Conservation (phyloP, 1,140 invertebrate species). For the Chrysomallon squamiferum region DNA sequence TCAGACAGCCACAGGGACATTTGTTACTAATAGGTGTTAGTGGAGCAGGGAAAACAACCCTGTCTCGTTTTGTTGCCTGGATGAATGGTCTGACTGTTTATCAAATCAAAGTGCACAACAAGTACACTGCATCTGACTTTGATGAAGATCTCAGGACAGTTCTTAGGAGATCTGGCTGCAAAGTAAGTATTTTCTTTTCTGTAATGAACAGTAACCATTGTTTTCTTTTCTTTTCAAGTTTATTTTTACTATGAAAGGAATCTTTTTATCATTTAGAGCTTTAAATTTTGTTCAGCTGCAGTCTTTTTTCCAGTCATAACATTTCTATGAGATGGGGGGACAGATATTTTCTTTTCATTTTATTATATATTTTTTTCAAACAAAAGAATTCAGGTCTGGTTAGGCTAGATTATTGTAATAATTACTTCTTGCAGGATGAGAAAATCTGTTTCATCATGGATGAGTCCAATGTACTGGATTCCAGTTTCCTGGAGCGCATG, state of each 20-base stretch:
- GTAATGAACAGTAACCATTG: no score
- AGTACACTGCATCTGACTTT: conserved; percentile 98
- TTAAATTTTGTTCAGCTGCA: no score
- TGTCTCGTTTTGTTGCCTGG: conserved; percentile 99
- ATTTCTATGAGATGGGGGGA: no score
- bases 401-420: no score
- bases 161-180: conserved; percentile 91
- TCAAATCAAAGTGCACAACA: conserved; percentile 92
- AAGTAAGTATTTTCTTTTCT: conserved; percentile 60
- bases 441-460: conserved; percentile 99
- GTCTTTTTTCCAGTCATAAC: no score
- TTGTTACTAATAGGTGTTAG: conserved; percentile 84
- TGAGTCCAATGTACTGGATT: conserved; percentile 98
- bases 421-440: conserved; percentile 72
- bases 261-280: no score
- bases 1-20: conserved; percentile 95
- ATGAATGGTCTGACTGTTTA: conserved; percentile 99
- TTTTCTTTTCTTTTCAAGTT: no score
- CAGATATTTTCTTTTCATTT: no score
- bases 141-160: conserved; percentile 97
- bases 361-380: no score
- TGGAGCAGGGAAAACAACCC: conserved; percentile 97
- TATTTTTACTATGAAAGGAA: no score
- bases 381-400: no score
- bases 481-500: conserved; percentile 98